phyloP scores from a whole-genome alignment of 2,113 vertebrate genomes.

The Apaloderma vittatum region DNA sequence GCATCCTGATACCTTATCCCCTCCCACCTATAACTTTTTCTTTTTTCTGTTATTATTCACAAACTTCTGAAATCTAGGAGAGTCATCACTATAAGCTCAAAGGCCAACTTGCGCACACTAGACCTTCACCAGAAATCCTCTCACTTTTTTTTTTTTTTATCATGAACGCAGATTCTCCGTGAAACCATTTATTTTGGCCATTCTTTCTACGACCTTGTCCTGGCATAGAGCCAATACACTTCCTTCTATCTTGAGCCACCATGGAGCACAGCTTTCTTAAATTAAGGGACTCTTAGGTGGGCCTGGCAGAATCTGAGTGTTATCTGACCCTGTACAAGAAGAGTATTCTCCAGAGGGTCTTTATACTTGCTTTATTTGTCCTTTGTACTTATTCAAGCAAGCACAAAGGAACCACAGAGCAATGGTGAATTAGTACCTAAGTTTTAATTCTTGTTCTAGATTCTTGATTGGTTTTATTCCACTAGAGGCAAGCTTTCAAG shows the following conservation, averaged over 20 bases:
- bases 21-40: neutral
- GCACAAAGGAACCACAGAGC: constrained; percentile 14
- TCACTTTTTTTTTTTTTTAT: neutral
- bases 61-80: neutral
- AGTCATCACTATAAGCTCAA: neutral
- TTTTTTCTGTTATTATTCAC: neutral
- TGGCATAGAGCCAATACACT: neutral
- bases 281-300: neutral
- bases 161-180: neutral
- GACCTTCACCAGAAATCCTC: neutral
- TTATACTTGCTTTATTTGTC: constrained; percentile 1
- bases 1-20: neutral
- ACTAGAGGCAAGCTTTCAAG: constrained; percentile 35
- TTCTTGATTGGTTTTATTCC: constrained; percentile 48
- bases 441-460: constrained; percentile 35
- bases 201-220: neutral
- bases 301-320: neutral
- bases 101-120: neutral
- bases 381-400: constrained; percentile 15
- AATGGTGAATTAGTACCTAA: constrained; percentile 12
- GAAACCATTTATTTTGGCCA: neutral
- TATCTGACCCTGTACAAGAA: neutral
- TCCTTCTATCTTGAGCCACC: neutral
- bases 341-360: neutral
- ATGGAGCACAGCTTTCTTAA: neutral